Percentiles rank a stretch among this genome's conserved stretches.
Conservation (phyloP, 2,113 vertebrate species). For the Tupaia chinensis region DNA sequence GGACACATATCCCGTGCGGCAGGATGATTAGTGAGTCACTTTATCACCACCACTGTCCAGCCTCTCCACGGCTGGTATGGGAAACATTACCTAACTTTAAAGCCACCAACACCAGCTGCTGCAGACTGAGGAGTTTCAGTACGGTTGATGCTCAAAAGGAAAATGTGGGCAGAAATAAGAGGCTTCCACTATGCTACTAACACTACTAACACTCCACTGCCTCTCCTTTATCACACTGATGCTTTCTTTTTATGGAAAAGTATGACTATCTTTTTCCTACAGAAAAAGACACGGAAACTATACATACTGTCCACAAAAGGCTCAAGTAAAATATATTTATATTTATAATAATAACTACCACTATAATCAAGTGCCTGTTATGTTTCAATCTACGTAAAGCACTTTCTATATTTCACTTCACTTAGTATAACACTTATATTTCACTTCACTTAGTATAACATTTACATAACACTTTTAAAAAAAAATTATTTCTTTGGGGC, state of each 20-base stretch:
- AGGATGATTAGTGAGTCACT: not conserved
- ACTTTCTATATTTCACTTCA: slow-evolving; percentile 26
- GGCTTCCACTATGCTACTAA: not conserved
- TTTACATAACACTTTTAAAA: not conserved
- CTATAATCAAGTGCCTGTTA: not conserved
- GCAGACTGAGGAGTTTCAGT: not conserved
- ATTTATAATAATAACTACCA: not conserved
- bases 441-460: slow-evolving; percentile 38
- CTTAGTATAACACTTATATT: not conserved
- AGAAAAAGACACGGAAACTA: not conserved
- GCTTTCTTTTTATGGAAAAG: not conserved
- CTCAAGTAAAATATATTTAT: not conserved
- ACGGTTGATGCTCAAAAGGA: not conserved
- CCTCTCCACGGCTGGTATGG: not conserved
- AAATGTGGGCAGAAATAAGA: not conserved
- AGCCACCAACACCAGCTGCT: not conserved
- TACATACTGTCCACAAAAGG: not conserved
- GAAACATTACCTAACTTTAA: not conserved
- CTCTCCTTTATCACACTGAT: not conserved
- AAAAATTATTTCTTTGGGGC: too few species aligned
- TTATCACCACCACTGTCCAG: not conserved
- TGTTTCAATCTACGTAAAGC: slow-evolving; percentile 8
- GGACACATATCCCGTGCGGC: not conserved
- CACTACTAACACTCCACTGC: not conserved
- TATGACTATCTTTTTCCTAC: not conserved